Conservation (phyloP, 2,113 vertebrate species). For the Stictonetta naevosa region DNA sequence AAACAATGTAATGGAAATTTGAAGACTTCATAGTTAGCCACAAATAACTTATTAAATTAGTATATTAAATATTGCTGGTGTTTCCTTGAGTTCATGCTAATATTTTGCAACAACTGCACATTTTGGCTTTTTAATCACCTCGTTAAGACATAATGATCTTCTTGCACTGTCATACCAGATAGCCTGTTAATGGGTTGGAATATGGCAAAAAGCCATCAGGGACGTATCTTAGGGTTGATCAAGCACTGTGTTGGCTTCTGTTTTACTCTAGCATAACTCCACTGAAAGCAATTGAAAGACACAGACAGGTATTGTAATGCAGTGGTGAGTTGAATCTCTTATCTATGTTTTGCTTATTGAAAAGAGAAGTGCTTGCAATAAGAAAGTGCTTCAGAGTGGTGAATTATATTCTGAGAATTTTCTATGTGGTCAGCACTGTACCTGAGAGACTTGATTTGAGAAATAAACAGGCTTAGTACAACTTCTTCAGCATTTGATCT, state of each 20-base stretch:
- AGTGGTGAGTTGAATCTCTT: not conserved
- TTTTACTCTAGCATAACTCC: not conserved
- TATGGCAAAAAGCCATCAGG: conserved; percentile 63
- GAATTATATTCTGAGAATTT: conserved; percentile 35
- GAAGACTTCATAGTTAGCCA: conserved; percentile 26
- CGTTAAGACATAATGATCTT: conserved; percentile 72
- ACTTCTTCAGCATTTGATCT: not conserved
- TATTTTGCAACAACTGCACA: conserved; percentile 64
- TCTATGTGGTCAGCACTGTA: not conserved
- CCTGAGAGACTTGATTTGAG: not conserved
- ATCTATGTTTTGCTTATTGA: not conserved
- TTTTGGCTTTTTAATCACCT: conserved; percentile 75
- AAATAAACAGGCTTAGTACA: not conserved
- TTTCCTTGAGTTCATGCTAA: conserved; percentile 34
- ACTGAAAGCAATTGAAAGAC: conserved; percentile 6
- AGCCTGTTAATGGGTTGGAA: conserved; percentile 67
- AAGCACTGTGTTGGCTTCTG: not conserved
- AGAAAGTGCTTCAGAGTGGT: not conserved
- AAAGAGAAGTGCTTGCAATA: not conserved
- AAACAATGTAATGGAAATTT: conserved; percentile 1
- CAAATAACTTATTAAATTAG: conserved; percentile 4
- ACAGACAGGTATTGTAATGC: not conserved
- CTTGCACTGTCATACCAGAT: conserved; percentile 62
- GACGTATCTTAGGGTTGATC: conserved; percentile 31
- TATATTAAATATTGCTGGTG: conserved; percentile 5